A percentile compares a stretch with the other conserved stretches of the same genome.
Conservation (phyloP, 2,888 invertebrate species). For the Ferrisia virgata region DNA sequence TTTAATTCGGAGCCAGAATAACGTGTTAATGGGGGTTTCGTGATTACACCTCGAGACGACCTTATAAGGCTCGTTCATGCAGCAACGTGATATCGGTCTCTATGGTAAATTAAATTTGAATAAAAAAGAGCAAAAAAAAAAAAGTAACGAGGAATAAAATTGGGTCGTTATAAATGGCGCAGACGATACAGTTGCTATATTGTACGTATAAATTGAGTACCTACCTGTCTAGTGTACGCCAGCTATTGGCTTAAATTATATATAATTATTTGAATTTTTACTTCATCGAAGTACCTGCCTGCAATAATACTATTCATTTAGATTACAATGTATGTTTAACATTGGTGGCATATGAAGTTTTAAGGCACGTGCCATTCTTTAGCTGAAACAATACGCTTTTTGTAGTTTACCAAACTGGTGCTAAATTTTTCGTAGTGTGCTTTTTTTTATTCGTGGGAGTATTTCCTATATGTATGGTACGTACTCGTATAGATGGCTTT, state of each 20-base stretch:
- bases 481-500: not conserved
- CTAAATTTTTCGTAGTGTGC: not conserved
- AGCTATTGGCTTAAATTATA: not conserved
- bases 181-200: too few relatives aligned
- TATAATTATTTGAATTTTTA: not conserved
- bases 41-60: not conserved
- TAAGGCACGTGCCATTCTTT: not conserved
- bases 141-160: not conserved
- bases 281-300: too few relatives aligned
- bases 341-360: not conserved
- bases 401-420: too few relatives aligned
- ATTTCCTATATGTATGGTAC: too few relatives aligned
- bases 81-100: not conserved
- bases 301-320: too few relatives aligned
- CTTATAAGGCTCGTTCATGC: not conserved
- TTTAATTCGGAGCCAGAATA: not conserved
- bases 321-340: not conserved
- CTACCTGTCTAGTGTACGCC: not conserved
- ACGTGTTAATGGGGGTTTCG: not conserved
- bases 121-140: too few relatives aligned
- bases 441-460: not conserved
- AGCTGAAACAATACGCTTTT: too few relatives aligned
- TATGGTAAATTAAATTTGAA: not conserved
- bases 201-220: not conserved
- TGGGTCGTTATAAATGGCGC: not conserved